Evolutionary conservation across 2,113 vertebrate genomes (phyloP).

Genomic region (Oreotragus oreotragus): DNA sequence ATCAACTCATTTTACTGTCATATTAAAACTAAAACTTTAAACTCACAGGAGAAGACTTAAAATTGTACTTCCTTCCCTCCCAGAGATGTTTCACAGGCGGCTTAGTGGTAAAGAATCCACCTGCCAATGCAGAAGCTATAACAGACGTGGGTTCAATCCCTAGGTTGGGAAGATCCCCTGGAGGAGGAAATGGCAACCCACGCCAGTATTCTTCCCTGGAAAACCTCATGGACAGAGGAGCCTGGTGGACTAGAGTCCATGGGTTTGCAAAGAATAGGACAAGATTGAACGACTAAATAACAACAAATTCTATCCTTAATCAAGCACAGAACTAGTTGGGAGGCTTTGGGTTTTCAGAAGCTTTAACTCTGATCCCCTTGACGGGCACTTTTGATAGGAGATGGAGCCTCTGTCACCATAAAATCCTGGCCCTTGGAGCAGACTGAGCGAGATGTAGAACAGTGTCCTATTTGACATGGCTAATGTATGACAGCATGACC

Average conservation of each 20-base stretch:
- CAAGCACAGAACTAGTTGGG: not conserved
- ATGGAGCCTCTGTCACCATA: too few species aligned
- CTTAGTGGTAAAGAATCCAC: not conserved
- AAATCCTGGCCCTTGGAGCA: accelerated
- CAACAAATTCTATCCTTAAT: not conserved
- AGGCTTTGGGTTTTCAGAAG: not conserved
- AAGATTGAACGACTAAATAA: not conserved
- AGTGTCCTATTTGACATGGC: not conserved
- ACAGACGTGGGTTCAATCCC: not conserved
- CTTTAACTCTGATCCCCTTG: not conserved
- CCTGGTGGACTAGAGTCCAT: not conserved
- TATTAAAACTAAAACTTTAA: constrained; percentile 1
- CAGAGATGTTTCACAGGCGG: not conserved
- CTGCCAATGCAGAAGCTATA: not conserved
- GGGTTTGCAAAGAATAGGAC: not conserved
- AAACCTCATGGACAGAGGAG: not conserved
- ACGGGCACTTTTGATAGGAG: too few species aligned
- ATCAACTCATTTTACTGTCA: not conserved
- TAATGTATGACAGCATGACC: not conserved
- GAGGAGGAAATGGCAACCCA: not conserved
- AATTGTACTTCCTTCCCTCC: not conserved
- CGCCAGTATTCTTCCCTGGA: not conserved
- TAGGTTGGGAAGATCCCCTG: not conserved
- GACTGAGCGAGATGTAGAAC: not conserved
- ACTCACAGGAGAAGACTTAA: not conserved